A percentile compares a stretch with the other conserved stretches of the same genome.
Evolutionary conservation across 2,797 vertebrate species (phyloP).

Genomic region (Bryconaethiops microstoma): DNA sequence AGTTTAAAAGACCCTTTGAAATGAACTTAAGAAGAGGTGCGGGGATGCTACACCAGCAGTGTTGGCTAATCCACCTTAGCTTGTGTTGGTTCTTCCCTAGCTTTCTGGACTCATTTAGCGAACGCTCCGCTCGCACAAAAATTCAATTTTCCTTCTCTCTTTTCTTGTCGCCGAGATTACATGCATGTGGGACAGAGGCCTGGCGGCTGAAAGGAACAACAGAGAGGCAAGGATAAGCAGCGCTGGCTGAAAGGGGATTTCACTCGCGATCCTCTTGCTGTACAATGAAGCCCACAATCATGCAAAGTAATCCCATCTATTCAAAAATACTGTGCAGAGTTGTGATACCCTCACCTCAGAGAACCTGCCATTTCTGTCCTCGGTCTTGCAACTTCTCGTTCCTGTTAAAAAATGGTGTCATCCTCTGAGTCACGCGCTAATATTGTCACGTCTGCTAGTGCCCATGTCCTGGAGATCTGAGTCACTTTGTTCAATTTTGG

Average conservation of each 20-base stretch:
- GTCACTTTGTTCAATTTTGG: constrained; percentile 40
- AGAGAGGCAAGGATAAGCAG: constrained; percentile 77
- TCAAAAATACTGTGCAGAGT: constrained; percentile 59
- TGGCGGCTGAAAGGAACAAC: constrained; percentile 76
- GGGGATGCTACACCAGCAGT: constrained; percentile 33
- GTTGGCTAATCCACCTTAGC: constrained; percentile 45
- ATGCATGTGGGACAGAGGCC: constrained; percentile 74
- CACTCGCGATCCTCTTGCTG: constrained; percentile 73
- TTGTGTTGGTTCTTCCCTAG: constrained; percentile 30
- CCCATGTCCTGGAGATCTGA: constrained; percentile 12
- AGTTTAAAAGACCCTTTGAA: constrained; percentile 59
- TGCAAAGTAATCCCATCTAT: constrained; percentile 79
- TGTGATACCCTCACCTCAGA: constrained; percentile 22
- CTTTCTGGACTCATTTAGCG: constrained; percentile 29
- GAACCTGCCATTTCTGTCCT: constrained; percentile 31
- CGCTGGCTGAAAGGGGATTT: constrained; percentile 80
- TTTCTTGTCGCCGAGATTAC: constrained; percentile 78
- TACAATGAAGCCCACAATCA: constrained; percentile 79
- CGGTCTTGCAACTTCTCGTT: constrained; percentile 40
- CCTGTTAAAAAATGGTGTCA: constrained; percentile 64
- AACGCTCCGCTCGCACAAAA: constrained; percentile 58
- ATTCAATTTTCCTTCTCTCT: constrained; percentile 70
- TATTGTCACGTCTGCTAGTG: constrained; percentile 68
- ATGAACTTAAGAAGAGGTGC: constrained; percentile 49
- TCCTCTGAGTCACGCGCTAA: constrained; percentile 73